Percentiles rank a stretch among this genome's conserved stretches.
phyloP scores from a whole-genome alignment of 2,888 invertebrate genomes.

The Brachypterus glaber region DNA sequence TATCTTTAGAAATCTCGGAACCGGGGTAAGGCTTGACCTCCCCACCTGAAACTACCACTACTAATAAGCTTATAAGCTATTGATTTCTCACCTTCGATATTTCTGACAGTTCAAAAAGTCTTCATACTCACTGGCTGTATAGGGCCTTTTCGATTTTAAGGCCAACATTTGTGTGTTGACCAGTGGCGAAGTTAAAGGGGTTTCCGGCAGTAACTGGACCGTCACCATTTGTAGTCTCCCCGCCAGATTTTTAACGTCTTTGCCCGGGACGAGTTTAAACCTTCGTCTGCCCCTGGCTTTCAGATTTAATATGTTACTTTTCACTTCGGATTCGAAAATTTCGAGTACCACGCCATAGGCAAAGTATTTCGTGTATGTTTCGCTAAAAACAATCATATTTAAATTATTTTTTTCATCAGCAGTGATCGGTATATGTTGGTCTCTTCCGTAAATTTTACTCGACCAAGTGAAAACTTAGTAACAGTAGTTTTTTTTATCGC shows the following conservation, averaged over 20 bases:
- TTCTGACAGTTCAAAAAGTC: slow-evolving; percentile 31
- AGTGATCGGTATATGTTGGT: too few species aligned
- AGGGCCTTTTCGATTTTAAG: slow-evolving; percentile 40
- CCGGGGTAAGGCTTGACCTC: too few species aligned
- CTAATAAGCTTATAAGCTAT: too few species aligned
- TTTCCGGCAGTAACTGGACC: slow-evolving; percentile 61
- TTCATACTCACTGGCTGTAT: slow-evolving; percentile 25
- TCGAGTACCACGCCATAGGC: slow-evolving; percentile 55
- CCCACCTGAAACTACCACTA: too few species aligned
- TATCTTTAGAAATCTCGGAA: too few species aligned
- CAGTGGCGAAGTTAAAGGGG: slow-evolving; percentile 48
- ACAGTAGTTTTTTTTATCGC: too few species aligned
- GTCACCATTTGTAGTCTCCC: slow-evolving; percentile 46
- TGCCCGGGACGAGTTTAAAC: slow-evolving; percentile 48
- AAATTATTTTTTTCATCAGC: too few species aligned
- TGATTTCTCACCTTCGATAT: slow-evolving; percentile 35
- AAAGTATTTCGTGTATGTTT: slow-evolving; percentile 20
- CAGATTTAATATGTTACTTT: slow-evolving; percentile 46
- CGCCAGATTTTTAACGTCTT: slow-evolving; percentile 31
- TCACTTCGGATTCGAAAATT: slow-evolving; percentile 55
- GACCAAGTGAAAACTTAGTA: too few species aligned
- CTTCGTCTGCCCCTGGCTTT: slow-evolving; percentile 69
- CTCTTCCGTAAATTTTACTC: too few species aligned
- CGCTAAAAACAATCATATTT: too few species aligned
- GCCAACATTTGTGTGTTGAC: slow-evolving; percentile 41